Base-by-base conservation (phyloP, 2,888 invertebrate species). In the Tetheella fluctuosa region DNA sequence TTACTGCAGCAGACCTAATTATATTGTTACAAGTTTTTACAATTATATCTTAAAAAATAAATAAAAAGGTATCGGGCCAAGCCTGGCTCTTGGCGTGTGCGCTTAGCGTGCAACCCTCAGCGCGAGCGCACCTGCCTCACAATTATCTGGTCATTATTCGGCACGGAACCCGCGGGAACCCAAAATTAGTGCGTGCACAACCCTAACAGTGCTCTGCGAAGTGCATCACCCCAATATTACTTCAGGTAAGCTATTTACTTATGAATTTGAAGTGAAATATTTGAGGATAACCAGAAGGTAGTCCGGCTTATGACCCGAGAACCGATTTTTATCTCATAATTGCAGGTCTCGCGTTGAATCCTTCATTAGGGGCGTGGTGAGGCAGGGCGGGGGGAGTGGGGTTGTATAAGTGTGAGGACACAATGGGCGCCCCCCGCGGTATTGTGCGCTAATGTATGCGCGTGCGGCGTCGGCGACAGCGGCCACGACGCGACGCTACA, bases 391-490 rank as follows among this genome's bases (percentile, higher is more conserved):
- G 67, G 69, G 62, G 56, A 69, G 74, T 74, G 71, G 77, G 77
- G 76, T 75, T 72, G 80, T 79, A 77, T 78, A 79, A 68, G 73
- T 69, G 77, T 68, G 73, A 80, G 83, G 83, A 86, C 83, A 90
- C 90, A 91, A 90, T 90, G 87, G 85, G 81, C 79, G 84, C 85
- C 90, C 88, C 89, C 87, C 88, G 85, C 78, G 80, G 84, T 79
- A 85, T 84, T 83, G 86, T 86, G 85, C 87, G 88, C 79, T 90
- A 91, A 89, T 89, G 84, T 90, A 90, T 90, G 89, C 90, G 82
- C 84, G 80, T 71, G 82, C 83, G 85, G 76, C 83, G 81, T 76
- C 84, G 84, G 73, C 86, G 85, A 83, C 30, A 7, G 13, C 34
- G 3, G 13, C 13, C 88, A 79, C 83, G 79, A 83, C 79, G 68